phyloP scores from a whole-genome alignment of 2,113 vertebrate species.

The Daboia siamensis region DNA sequence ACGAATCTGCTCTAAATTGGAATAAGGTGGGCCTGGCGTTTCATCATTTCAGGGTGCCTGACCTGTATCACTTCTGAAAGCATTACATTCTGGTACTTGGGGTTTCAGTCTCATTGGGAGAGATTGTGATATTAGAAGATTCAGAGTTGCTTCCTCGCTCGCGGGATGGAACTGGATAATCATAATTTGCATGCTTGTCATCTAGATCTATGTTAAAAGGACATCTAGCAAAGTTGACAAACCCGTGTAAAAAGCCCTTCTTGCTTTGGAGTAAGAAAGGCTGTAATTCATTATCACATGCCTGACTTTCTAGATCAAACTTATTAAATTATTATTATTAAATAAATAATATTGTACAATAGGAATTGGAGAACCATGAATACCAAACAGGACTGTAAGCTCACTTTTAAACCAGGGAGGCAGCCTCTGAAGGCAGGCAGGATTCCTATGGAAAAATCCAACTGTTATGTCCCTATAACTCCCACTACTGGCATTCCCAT shows the following conservation, averaged over 20 bases:
- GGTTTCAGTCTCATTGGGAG: slow-evolving; percentile 75
- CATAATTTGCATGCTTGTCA: slow-evolving; percentile 87
- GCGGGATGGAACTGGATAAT: slow-evolving; percentile 80
- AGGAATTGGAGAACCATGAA: slow-evolving; percentile 79
- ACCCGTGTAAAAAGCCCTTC: slow-evolving; percentile 88
- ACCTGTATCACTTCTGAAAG: slow-evolving; percentile 56
- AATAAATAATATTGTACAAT: slow-evolving; percentile 78
- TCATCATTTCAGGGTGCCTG: slow-evolving; percentile 91
- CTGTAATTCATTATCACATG: slow-evolving; percentile 80
- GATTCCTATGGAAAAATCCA: slow-evolving; percentile 87
- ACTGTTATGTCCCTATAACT: slow-evolving; percentile 86
- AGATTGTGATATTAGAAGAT: slow-evolving; percentile 88
- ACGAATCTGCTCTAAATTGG: slow-evolving; percentile 68
- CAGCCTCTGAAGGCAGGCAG: slow-evolving; percentile 89
- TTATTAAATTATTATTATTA: slow-evolving; percentile 82
- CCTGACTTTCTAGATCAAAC: slow-evolving; percentile 81
- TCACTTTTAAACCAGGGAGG: slow-evolving; percentile 90
- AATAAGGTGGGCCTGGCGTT: slow-evolving; percentile 86
- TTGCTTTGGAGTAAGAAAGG: slow-evolving; percentile 84
- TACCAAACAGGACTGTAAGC: slow-evolving; percentile 84
- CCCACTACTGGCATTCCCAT: slow-evolving; percentile 48
- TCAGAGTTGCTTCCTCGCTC: slow-evolving; percentile 83
- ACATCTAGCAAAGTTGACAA: slow-evolving; percentile 84
- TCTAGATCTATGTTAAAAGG: slow-evolving; percentile 83
- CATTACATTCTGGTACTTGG: slow-evolving; percentile 56